Base-by-base conservation (phyloP, 2,797 vertebrate genomes). In the Odontamblyopus lacepedii region DNA sequence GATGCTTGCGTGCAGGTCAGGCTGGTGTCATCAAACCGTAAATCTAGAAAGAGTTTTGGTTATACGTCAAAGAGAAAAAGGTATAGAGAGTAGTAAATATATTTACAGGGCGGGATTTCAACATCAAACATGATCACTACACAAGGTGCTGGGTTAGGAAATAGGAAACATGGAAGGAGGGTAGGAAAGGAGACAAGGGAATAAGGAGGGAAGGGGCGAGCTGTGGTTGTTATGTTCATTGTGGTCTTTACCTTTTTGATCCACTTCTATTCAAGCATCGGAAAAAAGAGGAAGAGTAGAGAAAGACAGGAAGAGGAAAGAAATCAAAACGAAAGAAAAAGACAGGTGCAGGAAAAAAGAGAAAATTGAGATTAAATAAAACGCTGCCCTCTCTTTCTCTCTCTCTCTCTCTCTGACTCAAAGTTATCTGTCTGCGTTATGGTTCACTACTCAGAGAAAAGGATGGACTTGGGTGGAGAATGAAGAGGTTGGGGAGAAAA, bases 251-350 rank as follows among this genome's bases (percentile, higher is more conserved):
- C 96, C 96, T 97, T 97, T 97, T 96, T 97, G 96, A 95, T 97
- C 96, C 96, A 97, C 96, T 97, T 97, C 96, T 97, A 97, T 96
- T 97, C 96, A 97, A 96, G 96, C 96, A 95, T 97, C 96, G 95
- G 96, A 96, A 97, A 95, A 95, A 95, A 91, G 94, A 93, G 83
- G 94, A 93, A 95, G 89, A 94, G 94, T 93, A 91, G 91, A 94
- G 93, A 94, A 92, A 94, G 85, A 90, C 82, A 92, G 91, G 90
- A 92, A 91, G 89, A 90, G 62, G 62, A 77, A 72, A 78, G 70
- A 74, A 82, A 78, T 38, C 35, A 90, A 93, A 95, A 95, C 89
- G 92, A 95, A 96, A 95, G 93, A 94, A 95, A 63, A 96, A 68
- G 97, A 96, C 94, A 96, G 92, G 95, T 96, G 95, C 95, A 95